These are phyloP conservation scores for Noctuana brunneofusca DNA, from an alignment of 2,888 invertebrate genomes.

Conservation along the genomic window DNA sequence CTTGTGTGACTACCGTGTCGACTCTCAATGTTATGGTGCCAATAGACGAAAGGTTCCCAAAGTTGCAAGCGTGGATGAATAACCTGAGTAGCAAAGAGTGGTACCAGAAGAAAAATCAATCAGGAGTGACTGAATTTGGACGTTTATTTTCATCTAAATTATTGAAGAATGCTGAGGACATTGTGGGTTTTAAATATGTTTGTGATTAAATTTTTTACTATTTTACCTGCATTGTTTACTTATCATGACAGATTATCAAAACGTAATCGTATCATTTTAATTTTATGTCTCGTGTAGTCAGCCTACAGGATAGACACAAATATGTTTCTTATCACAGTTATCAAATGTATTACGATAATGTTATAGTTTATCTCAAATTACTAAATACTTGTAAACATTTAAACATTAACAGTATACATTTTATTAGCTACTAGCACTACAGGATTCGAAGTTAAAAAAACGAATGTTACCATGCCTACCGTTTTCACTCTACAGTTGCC, in stretches of 20 bases:
- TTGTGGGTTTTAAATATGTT: conserved; percentile 5
- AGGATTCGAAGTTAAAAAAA: too few species aligned
- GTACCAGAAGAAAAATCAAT: conserved; percentile 49
- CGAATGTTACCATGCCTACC: too few species aligned
- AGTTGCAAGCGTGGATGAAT: conserved; percentile 47
- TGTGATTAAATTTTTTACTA: not conserved
- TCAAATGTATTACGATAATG: not conserved
- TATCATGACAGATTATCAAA: not conserved
- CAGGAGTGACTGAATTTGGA: conserved; percentile 39
- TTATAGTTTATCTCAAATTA: not conserved
- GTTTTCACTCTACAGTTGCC: too few species aligned
- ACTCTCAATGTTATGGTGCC: conserved; percentile 47
- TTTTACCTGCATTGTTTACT: not conserved
- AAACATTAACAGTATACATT: too few species aligned
- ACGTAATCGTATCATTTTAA: too few species aligned
- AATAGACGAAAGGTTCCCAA: conserved; percentile 45
- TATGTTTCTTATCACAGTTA: not conserved
- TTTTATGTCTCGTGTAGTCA: not conserved
- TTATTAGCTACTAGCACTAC: too few species aligned
- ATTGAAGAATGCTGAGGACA: conserved; percentile 2
- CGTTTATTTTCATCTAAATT: not conserved
- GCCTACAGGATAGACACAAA: not conserved
- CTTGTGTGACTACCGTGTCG: conserved; percentile 48
- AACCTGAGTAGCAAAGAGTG: conserved; percentile 46
- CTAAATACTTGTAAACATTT: not conserved